Conservation (phyloP, 53 echinoderm and acorn worm species). For the Echinometra lucunter region DNA sequence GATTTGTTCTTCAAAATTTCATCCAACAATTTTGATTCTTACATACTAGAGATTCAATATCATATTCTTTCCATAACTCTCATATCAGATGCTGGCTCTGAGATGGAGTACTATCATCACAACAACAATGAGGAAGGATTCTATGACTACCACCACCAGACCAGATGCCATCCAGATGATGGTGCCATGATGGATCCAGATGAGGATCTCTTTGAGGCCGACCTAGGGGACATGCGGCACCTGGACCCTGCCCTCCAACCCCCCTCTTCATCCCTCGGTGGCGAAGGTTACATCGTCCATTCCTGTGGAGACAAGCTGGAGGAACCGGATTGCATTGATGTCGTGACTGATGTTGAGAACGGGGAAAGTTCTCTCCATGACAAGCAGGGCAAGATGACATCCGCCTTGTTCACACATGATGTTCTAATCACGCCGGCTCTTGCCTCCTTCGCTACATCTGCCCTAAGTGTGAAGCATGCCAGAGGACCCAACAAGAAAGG, state of each 20-base stretch:
- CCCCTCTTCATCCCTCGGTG: slow-evolving; percentile 30
- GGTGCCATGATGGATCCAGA: neutral
- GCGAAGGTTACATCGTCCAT: neutral
- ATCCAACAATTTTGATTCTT: no score
- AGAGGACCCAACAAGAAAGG: neutral
- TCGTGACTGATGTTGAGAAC: neutral
- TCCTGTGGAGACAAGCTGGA: neutral
- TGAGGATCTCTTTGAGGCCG: slow-evolving; percentile 62
- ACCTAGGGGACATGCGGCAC: slow-evolving; percentile 43
- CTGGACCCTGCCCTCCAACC: slow-evolving; percentile 59
- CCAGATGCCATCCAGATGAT: slow-evolving; percentile 45
- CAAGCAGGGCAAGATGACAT: neutral
- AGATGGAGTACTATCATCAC: neutral
- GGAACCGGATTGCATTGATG: neutral
- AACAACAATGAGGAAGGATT: slow-evolving; percentile 14
- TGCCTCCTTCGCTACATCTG: slow-evolving; percentile 61
- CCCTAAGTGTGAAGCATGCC: slow-evolving; percentile 31
- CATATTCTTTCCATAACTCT: neutral
- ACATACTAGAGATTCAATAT: neutral
- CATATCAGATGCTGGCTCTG: neutral
- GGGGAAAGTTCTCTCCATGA: neutral
- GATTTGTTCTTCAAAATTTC: no score
- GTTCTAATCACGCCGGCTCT: slow-evolving; percentile 49
- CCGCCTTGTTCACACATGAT: neutral
- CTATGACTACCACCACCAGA: slow-evolving; percentile 34